These are phyloP conservation scores for Microplitis deprimator DNA, from an alignment of 2,888 invertebrate genomes.

Conservation along the genomic window DNA sequence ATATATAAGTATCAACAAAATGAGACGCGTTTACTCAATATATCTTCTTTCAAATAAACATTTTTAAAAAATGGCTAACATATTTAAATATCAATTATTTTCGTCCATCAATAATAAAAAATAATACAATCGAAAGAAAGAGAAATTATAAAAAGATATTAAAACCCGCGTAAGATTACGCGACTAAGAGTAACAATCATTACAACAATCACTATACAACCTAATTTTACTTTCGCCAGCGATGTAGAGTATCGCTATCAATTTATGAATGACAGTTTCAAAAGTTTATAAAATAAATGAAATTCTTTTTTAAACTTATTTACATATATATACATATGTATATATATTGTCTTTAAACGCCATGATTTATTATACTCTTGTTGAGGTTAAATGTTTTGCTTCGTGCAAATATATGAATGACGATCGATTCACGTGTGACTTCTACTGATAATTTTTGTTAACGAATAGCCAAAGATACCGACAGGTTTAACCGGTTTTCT, in stretches of 20 bases:
- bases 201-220: conserved; percentile 29
- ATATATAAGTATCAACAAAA: too few species aligned
- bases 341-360: background rate
- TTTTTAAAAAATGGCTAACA: too few species aligned
- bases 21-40: too few species aligned
- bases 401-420: conserved; percentile 24
- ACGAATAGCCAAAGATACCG: conserved; percentile 34
- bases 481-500: conserved; percentile 41
- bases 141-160: conserved; percentile 15
- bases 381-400: conserved; percentile 21
- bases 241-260: conserved; percentile 6
- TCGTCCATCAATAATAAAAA: background rate
- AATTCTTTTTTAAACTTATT: background rate
- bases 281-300: background rate
- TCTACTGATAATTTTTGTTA: conserved; percentile 34
- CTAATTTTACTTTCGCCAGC: conserved; percentile 44
- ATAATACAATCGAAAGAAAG: conserved; percentile 8
- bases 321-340: background rate
- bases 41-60: too few species aligned
- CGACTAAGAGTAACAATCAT: conserved; percentile 25
- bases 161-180: conserved; percentile 23
- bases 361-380: background rate
- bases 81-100: too few species aligned
- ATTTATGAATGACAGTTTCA: background rate
- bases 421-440: conserved; percentile 36